Percentiles rank a stretch among this genome's conserved stretches.
Evolutionary conservation across 1,140 invertebrate genomes (phyloP).

Genomic region (Asobara japonica): DNA sequence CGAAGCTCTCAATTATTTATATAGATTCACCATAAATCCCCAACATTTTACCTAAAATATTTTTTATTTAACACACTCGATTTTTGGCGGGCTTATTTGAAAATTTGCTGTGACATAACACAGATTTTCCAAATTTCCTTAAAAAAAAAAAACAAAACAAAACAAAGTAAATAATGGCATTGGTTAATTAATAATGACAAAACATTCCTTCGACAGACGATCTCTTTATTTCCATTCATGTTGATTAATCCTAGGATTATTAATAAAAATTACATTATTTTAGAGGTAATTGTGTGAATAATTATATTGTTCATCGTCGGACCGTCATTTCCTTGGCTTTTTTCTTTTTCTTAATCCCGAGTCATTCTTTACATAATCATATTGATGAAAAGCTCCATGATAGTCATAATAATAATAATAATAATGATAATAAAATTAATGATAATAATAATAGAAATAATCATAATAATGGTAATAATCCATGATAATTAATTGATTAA

Average conservation of each 20-base stretch:
- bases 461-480: slow-evolving; percentile 3
- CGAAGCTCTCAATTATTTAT: no score
- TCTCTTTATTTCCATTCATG: slow-evolving; percentile 9
- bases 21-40: no score
- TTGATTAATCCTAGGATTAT: neutral
- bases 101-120: no score
- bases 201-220: neutral
- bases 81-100: no score
- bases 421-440: neutral
- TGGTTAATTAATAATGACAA: no score
- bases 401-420: slow-evolving; percentile 5
- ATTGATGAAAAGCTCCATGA: neutral
- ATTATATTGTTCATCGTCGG: slow-evolving; percentile 22
- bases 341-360: neutral
- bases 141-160: no score
- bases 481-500: neutral
- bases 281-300: slow-evolving; percentile 9
- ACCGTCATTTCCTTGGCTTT: neutral
- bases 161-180: no score
- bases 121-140: no score
- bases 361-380: slow-evolving; percentile 6
- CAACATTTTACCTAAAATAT: no score
- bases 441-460: slow-evolving; percentile 1
- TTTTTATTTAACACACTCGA: no score
- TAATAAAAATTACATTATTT: slow-evolving; percentile 17